A percentile compares a stretch with the other conserved stretches of the same genome.
These are phyloP conservation scores for Leucophora obtusa DNA, from an alignment of 2,888 invertebrate genomes.

Conservation along the genomic window DNA sequence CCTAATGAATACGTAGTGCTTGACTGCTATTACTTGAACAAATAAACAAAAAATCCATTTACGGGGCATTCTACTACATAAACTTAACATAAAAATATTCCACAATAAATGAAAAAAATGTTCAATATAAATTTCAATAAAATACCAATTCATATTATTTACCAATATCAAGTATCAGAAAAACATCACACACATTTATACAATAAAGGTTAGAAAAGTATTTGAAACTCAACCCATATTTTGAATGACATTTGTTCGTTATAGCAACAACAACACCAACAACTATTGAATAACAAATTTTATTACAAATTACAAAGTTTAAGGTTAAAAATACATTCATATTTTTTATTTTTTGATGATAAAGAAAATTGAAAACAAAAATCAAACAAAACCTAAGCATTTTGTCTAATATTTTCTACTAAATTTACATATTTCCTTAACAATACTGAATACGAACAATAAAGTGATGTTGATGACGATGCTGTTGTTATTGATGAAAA, in stretches of 20 bases:
- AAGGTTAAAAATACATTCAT: conserved; percentile 30
- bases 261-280: conserved; percentile 1
- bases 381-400: not conserved
- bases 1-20: too few species aligned
- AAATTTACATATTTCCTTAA: conserved; percentile 36
- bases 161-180: conserved; percentile 67
- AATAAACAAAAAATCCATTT: too few species aligned
- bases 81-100: too few species aligned
- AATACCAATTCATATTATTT: conserved; percentile 21
- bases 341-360: not conserved
- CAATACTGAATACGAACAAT: conserved; percentile 6
- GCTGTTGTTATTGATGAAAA: conserved; percentile 6
- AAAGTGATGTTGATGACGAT: conserved; percentile 7
- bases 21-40: too few species aligned
- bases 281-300: not conserved
- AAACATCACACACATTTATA: not conserved
- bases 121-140: conserved; percentile 54
- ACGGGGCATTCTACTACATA: too few species aligned
- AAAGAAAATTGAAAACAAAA: not conserved
- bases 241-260: conserved; percentile 17
- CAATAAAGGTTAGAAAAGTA: conserved; percentile 16
- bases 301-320: conserved; percentile 11
- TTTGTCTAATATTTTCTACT: conserved; percentile 19
- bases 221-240: conserved; percentile 22
- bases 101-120: not conserved